Base-by-base conservation (phyloP, 1,140 invertebrate genomes). In the Grapholita molesta region DNA sequence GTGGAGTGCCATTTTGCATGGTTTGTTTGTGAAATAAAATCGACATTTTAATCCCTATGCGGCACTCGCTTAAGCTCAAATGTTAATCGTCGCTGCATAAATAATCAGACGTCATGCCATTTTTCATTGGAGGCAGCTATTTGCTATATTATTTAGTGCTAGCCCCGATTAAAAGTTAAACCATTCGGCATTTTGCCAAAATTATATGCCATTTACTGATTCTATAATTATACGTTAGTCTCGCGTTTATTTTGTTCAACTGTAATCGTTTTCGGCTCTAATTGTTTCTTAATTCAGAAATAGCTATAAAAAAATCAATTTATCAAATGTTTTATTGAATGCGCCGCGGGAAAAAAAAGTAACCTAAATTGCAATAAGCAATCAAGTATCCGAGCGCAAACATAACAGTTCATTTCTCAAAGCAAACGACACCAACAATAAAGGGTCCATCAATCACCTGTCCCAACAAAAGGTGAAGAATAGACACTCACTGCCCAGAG, bases 391-490 rank as follows among this genome's bases (percentile, higher is more conserved):
- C 23, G 32, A 75, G 71, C 74, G 71, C 77, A 81, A 85, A 79
- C 80, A 79, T 70, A 65, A 65, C 57, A 77, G 70, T 76, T 75
- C 78, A 84, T 84, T 87, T 84, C 83, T 87, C 80, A 86, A 83
- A 80, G 70, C 69, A 79, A 82, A 83, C 75, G 76, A 82, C 80
- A 82, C 66, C 73, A 66, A 77, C 79, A 83, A 85, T 82, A 79
- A 85, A 73, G 73, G 53, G 52, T 67, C 76, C 83, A 89, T 89
- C 86, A 86, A 89, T 87, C 85, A 87, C 79, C 69, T 72, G 76
- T 76, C 78, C 23, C 55, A 74, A 82, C 74, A 79, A 82, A 78
- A 80, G 78, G 74, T 75, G 78, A 75, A 68, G 67, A 69, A 80
- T 75, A 77, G 71, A 76, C 77, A 76, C 74, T 78, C 77, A 76